These are phyloP conservation scores for Phalacrocorax pelagicus DNA, from an alignment of 2,113 vertebrate species.

Conservation along the genomic window DNA sequence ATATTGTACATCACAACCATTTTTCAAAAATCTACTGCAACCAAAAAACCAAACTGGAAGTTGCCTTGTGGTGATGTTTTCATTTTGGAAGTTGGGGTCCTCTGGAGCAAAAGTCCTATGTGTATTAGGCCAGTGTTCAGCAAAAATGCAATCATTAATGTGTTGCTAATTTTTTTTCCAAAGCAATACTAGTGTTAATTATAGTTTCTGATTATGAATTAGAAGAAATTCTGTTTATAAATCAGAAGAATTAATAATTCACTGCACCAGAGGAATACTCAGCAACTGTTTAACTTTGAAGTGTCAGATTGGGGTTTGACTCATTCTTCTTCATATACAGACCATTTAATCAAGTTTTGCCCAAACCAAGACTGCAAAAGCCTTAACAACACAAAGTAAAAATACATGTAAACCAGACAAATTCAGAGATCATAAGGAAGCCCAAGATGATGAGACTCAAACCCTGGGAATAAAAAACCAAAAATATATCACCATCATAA, in stretches of 20 bases:
- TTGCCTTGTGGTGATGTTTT: background rate
- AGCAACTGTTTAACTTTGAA: background rate
- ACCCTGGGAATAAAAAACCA: background rate
- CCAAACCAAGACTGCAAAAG: background rate
- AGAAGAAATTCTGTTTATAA: background rate
- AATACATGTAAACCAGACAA: background rate
- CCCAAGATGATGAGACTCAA: background rate
- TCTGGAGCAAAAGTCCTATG: background rate
- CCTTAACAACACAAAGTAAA: background rate
- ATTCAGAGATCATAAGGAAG: background rate
- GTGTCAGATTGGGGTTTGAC: background rate
- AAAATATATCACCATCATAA: background rate
- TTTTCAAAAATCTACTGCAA: background rate
- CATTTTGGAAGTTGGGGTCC: background rate
- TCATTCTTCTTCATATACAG: background rate
- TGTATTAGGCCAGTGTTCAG: background rate
- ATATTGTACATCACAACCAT: background rate
- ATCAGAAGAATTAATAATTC: background rate
- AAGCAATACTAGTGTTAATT: background rate
- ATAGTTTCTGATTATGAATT: background rate
- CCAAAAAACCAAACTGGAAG: background rate
- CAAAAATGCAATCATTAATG: background rate
- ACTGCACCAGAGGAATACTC: background rate
- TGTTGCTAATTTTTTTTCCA: background rate
- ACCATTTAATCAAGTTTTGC: background rate